A percentile compares a stretch with the other conserved stretches of the same genome.
Evolutionary conservation across 2,888 invertebrate species (phyloP).

Genomic region (Rhyacophila evoluta): DNA sequence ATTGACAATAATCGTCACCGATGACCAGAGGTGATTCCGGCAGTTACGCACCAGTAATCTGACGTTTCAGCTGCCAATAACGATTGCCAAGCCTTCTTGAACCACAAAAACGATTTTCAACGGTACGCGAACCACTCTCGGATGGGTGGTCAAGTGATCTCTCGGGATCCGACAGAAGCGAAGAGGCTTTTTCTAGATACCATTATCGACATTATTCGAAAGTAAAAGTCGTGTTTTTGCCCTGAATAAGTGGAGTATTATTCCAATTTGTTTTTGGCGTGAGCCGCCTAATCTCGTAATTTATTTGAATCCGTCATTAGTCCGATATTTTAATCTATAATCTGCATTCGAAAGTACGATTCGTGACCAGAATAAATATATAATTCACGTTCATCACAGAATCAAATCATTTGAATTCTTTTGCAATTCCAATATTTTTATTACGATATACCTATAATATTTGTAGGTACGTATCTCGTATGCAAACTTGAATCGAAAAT

Average conservation of each 20-base stretch:
- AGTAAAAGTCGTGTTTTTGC: background rate
- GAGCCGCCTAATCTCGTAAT: no score
- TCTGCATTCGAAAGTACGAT: no score
- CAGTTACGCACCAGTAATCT: background rate
- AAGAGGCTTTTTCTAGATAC: background rate
- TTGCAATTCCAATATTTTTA: no score
- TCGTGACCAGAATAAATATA: no score
- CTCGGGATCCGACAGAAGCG: background rate
- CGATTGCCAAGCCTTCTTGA: background rate
- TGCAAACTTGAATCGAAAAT: no score
- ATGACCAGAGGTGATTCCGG: slow-evolving; percentile 12
- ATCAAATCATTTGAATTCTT: no score
- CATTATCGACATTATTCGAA: background rate
- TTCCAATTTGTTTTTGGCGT: background rate
- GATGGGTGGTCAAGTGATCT: background rate
- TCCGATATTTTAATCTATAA: no score
- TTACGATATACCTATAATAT: no score
- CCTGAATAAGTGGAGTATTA: background rate
- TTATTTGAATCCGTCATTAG: no score
- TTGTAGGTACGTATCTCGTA: no score
- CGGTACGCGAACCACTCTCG: background rate
- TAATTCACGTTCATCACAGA: no score
- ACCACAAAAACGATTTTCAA: slow-evolving; percentile 11
- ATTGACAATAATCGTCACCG: slow-evolving; percentile 1
- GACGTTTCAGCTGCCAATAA: background rate